Conservation (phyloP, 2,113 vertebrate species). For the Romanogobio albipinnatus region DNA sequence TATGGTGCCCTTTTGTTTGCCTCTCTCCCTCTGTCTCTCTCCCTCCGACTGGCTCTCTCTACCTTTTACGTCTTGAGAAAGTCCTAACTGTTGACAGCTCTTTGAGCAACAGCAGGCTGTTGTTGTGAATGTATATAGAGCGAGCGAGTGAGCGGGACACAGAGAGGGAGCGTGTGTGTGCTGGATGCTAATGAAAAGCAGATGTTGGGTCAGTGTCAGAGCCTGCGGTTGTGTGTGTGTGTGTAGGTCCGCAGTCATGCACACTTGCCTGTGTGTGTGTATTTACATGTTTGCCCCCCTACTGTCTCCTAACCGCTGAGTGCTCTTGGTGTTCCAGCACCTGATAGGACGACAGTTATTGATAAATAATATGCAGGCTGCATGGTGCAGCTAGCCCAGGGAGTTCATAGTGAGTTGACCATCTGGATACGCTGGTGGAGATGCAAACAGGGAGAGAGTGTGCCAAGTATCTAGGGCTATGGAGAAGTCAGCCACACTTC, state of each 20-base stretch:
- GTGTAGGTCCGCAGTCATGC: slow-evolving; percentile 9
- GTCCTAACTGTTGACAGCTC: slow-evolving; percentile 45
- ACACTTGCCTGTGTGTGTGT: slow-evolving; percentile 8
- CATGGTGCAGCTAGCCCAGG: slow-evolving; percentile 34
- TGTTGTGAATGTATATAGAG: slow-evolving; percentile 46
- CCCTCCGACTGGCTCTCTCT: background rate
- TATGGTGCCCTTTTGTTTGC: slow-evolving; percentile 53
- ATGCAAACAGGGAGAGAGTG: slow-evolving; percentile 40
- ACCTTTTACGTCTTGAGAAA: slow-evolving; percentile 49
- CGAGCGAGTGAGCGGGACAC: slow-evolving; percentile 24
- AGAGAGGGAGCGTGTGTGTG: slow-evolving; percentile 2
- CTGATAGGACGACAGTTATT: slow-evolving; percentile 47
- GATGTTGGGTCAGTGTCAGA: slow-evolving; percentile 56
- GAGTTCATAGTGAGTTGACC: slow-evolving; percentile 59
- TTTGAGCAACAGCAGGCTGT: slow-evolving; percentile 48
- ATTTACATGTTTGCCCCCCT: slow-evolving; percentile 44
- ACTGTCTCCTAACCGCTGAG: slow-evolving; percentile 49
- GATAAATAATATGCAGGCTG: slow-evolving; percentile 46
- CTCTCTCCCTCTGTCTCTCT: slow-evolving; percentile 34
- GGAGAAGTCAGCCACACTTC: slow-evolving; percentile 49
- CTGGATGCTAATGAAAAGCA: slow-evolving; percentile 58
- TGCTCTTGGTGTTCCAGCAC: slow-evolving; percentile 45
- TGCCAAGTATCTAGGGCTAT: slow-evolving; percentile 52
- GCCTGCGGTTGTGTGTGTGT: slow-evolving; percentile 40
- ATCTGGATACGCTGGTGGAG: slow-evolving; percentile 55